Evolutionary conservation across 1,140 invertebrate genomes (phyloP), one percentile per base, ranked within the genome.

Genomic region (Zaprionus nigranus): DNA sequence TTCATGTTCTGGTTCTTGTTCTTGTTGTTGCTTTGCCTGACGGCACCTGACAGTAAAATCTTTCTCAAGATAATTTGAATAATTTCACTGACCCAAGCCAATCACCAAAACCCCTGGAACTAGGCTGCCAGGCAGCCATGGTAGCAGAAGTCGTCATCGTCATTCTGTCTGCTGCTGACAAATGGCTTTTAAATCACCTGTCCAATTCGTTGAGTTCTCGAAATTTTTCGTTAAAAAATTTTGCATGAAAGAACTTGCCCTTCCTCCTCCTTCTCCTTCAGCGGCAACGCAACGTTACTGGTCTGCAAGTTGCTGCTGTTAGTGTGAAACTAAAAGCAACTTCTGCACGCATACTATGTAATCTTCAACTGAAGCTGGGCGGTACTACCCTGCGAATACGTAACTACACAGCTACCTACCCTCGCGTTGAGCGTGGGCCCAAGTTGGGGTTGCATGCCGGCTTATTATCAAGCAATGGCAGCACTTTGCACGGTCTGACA

Each of bases 121-220:
- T 36, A 46, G 11, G 38, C 46, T 40, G n/a, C 56, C 54, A 20
- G 34, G 5, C 1, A 49, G 56, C 11, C 57, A 56, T 40, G 30
- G 30, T 20, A 64, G 74, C 43, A 58, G 56, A 61, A 69, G 64
- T 49, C 59, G 26, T 75, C 53, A 51, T 62, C 20, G 40, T 34
- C 53, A 38, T 58, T 43, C n/a, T 54, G 43, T 15, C 36, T 62
- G 58, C 61, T 61, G 68, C 73, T 88, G 84, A 87, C 84, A 87
- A 87, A 87, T 87, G 80, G 84, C 71, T 87, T 87, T 87, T 88
- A 87, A 87, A 87, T 83, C 84, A 87, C 80, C 84, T 88, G 83
- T 81, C 80, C 68, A 68, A 59, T 68, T 75, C 56, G 60, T 77
- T 71, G 68, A 68, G 72, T 79, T 66, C 70, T 79, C 20, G 26